Evolutionary conservation across 2,888 invertebrate species (phyloP).

Genomic region (Diarsia mendica): DNA sequence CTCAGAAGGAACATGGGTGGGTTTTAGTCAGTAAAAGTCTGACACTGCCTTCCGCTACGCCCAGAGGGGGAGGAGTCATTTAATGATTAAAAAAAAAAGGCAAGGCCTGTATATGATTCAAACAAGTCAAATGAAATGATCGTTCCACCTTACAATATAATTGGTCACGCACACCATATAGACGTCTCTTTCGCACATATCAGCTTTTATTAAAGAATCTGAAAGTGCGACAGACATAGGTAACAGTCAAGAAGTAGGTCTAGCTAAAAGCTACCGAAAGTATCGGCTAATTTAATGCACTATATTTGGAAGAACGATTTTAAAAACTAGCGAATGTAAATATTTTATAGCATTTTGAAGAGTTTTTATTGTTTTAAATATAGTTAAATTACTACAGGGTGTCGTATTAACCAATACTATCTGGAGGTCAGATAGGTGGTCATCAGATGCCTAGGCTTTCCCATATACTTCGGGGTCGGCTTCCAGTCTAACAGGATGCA

Average conservation of each 20-base stretch:
- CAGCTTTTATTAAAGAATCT: conserved; percentile 40
- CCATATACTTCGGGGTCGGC: too few relatives aligned
- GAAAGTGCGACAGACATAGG: conserved; percentile 55
- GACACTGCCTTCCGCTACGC: too few relatives aligned
- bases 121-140: neutral
- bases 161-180: conserved; percentile 48
- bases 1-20: too few relatives aligned
- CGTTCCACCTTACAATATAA: conserved; percentile 34
- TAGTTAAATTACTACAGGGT: neutral
- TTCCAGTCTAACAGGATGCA: too few relatives aligned
- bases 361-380: neutral
- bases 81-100: neutral
- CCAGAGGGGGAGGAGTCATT: too few relatives aligned
- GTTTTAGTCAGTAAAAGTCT: too few relatives aligned
- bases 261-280: conserved; percentile 25
- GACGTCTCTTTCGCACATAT: conserved; percentile 35
- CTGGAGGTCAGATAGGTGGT: neutral
- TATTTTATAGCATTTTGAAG: conserved; percentile 36
- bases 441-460: too few relatives aligned
- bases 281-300: conserved; percentile 44
- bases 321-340: conserved; percentile 51
- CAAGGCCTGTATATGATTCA: neutral
- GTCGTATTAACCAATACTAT: neutral
- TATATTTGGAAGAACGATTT: conserved; percentile 50
- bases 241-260: conserved; percentile 35